Evolutionary conservation across 2,113 vertebrate genomes (phyloP).

Genomic region (Varanus salvator): DNA sequence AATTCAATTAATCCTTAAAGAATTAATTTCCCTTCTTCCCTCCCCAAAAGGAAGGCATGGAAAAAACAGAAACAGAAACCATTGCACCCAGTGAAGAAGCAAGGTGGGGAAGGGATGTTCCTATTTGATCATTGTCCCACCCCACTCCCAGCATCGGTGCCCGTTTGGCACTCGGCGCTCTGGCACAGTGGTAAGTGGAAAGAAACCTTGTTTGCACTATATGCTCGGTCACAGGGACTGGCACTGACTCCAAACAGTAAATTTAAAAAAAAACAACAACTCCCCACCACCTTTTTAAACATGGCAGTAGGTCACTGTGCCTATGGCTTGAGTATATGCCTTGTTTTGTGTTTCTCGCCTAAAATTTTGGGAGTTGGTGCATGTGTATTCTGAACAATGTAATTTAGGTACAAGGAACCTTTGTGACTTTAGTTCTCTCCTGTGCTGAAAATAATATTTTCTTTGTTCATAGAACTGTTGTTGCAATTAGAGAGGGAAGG

Average conservation of each 20-base stretch:
- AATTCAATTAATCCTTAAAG: background rate
- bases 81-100: background rate
- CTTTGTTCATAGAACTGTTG: background rate
- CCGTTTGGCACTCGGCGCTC: background rate
- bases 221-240: background rate
- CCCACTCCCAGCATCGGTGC: background rate
- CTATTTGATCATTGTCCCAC: background rate
- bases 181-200: too few species aligned
- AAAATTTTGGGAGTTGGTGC: background rate
- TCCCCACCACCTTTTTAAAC: too few species aligned
- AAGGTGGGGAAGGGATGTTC: background rate
- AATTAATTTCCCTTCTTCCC: background rate
- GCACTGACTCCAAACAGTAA: background rate
- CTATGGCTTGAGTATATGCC: background rate
- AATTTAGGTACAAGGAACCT: background rate
- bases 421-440: background rate
- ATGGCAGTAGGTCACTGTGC: background rate
- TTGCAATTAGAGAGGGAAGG: background rate
- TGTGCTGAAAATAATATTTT: background rate
- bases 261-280: too few species aligned
- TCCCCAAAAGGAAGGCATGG: background rate
- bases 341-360: background rate
- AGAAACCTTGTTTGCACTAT: background rate
- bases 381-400: background rate
- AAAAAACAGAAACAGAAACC: background rate